phyloP scores from a whole-genome alignment of 2,113 vertebrate species.

The Thomomys bottae region DNA sequence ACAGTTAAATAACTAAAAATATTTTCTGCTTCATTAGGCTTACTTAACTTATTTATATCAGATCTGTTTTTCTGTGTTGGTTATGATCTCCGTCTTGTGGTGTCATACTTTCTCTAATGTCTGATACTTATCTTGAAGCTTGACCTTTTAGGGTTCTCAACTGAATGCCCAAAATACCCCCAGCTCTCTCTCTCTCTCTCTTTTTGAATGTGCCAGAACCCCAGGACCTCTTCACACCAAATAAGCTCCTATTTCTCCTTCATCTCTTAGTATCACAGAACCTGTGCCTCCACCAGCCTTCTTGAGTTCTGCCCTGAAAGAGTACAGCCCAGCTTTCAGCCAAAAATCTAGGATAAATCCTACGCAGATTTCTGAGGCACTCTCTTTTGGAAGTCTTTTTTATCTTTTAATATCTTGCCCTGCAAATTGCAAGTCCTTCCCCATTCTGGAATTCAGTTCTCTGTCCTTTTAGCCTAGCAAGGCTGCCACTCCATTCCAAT shows the following conservation, averaged over 20 bases:
- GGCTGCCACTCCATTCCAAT: neutral
- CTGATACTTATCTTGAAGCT: neutral
- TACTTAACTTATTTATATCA: neutral
- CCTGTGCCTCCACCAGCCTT: neutral
- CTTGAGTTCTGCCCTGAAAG: neutral
- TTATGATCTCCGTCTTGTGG: constrained; percentile 17
- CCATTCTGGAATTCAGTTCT: neutral
- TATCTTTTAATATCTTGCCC: neutral
- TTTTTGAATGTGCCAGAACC: neutral
- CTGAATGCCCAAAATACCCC: neutral
- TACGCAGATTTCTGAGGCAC: neutral
- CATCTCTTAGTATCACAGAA: neutral
- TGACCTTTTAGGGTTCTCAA: neutral
- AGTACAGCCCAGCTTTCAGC: neutral
- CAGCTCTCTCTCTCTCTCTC: neutral
- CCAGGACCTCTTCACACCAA: neutral
- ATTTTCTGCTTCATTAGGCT: neutral
- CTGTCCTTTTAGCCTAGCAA: constrained; percentile 11
- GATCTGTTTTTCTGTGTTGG: neutral
- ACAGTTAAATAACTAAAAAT: neutral
- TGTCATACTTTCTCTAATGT: neutral
- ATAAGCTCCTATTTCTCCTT: neutral
- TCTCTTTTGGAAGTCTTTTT: neutral
- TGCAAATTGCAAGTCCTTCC: neutral
- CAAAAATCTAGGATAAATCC: neutral